Evolutionary conservation across 2,113 vertebrate species (phyloP).

Genomic region (Balaeniceps rex): DNA sequence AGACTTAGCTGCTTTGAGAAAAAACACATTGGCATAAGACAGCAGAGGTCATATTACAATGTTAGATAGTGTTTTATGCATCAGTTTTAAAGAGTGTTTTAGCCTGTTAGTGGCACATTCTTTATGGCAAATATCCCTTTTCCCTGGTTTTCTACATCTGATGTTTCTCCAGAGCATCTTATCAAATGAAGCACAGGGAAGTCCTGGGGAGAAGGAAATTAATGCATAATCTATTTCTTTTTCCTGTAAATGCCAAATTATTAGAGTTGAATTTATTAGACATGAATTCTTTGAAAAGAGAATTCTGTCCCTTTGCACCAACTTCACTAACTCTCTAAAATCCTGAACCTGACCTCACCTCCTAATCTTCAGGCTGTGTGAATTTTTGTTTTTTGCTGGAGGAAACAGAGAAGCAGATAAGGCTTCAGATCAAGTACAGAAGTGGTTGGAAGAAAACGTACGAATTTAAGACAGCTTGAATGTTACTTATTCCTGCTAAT

Average conservation of each 20-base stretch:
- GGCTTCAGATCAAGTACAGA: neutral
- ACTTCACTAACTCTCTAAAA: neutral
- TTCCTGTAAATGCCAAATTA: neutral
- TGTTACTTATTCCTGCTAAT: neutral
- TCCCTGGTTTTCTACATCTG: neutral
- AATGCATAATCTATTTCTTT: neutral
- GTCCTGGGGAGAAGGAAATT: neutral
- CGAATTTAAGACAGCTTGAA: neutral
- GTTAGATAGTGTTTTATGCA: neutral
- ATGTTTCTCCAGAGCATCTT: neutral
- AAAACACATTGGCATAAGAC: neutral
- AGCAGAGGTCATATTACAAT: neutral
- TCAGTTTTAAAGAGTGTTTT: neutral
- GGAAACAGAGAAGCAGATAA: neutral
- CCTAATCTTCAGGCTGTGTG: neutral
- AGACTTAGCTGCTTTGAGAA: neutral
- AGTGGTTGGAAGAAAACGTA: neutral
- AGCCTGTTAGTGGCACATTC: neutral
- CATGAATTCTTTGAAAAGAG: neutral
- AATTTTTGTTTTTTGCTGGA: neutral
- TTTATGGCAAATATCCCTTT: neutral
- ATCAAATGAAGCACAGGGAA: neutral
- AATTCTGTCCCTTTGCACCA: neutral
- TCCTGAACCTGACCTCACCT: neutral
- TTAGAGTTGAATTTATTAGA: neutral